Conservation (phyloP, 2,113 vertebrate genomes). For the Dicerorhinus sumatrensis region DNA sequence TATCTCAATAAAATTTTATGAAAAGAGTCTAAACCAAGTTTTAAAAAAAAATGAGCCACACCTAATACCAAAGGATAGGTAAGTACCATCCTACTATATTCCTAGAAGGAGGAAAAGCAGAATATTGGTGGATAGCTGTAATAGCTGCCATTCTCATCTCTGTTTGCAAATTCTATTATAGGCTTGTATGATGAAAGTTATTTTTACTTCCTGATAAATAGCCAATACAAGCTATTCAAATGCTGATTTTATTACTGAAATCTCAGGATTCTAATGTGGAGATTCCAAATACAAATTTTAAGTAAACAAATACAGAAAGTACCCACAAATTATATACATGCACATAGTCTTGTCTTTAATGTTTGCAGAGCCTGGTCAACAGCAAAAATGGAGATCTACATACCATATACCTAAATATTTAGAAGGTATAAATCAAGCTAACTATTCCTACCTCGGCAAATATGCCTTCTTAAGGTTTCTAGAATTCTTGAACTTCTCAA, state of each 20-base stretch:
- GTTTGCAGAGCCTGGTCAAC: neutral
- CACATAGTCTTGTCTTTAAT: neutral
- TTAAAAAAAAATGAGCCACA: neutral
- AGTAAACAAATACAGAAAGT: neutral
- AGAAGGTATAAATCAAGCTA: neutral
- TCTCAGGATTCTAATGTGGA: neutral
- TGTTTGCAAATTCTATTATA: neutral
- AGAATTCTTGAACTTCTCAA: neutral
- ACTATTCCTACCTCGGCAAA: neutral
- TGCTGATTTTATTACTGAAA: constrained; percentile 16
- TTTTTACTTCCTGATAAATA: constrained; percentile 16
- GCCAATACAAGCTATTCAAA: neutral
- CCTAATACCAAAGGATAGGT: neutral
- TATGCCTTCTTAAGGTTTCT: neutral
- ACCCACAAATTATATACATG: neutral
- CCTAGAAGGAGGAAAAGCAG: neutral
- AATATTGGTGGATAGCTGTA: neutral
- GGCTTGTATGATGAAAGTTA: neutral
- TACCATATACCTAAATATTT: neutral
- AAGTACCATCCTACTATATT: neutral
- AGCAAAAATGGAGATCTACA: neutral
- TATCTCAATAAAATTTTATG: neutral
- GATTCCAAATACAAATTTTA: neutral
- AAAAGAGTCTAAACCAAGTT: neutral
- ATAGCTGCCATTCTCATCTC: neutral